Evolutionary conservation across 2,888 invertebrate genomes (phyloP), one percentile per base, ranked within the genome.

Genomic region (Tenthredo mesomela): DNA sequence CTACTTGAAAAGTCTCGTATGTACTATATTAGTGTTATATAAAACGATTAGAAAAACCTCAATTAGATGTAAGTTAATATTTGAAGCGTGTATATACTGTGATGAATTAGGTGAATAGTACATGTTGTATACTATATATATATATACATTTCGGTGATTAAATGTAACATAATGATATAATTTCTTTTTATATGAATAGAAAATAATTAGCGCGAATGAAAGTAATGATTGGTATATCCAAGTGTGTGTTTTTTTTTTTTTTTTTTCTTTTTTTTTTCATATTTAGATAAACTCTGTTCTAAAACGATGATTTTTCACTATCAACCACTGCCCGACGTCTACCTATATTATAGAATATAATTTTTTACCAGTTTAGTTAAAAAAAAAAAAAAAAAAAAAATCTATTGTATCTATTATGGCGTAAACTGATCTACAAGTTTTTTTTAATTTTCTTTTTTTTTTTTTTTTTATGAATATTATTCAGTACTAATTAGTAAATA

Each of bases 11-110:
- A 15, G 21, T 61, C 40, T 54, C 61, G 25, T 58, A 25, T 15
- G 15, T 12, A 50, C 47, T 29, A 50, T 12, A 50, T 70, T 29
- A 50, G 12, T 50, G 25, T 37, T 70, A 43, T 70, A 43, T 58
- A n/a, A 25, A 70, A 50, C n/a, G 21, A 61, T n/a, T 70, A n/a
- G n/a, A 10, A 47, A 25, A 83, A 54, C 50, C 70, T 70, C 61
- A 80, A 50, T 70, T 70, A 71, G 37, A n/a, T 43, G 1, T 84
- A 85, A 85, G 70, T 75, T 43, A 84, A 65, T 43, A 47, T 84
- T 29, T 15, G 73, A 71, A 71, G 65, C 33, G 67, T 75, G 77
- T 85, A 75, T 65, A 82, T 75, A 85, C 29, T 61, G 73, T 82
- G 82, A 61, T 83, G n/a, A 61, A 65, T 54, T 77, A 82, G 58